Evolutionary conservation across 2,888 invertebrate species (phyloP), one percentile per base, ranked within the genome.

Genomic region (Chalcosyrphus nemorum): DNA sequence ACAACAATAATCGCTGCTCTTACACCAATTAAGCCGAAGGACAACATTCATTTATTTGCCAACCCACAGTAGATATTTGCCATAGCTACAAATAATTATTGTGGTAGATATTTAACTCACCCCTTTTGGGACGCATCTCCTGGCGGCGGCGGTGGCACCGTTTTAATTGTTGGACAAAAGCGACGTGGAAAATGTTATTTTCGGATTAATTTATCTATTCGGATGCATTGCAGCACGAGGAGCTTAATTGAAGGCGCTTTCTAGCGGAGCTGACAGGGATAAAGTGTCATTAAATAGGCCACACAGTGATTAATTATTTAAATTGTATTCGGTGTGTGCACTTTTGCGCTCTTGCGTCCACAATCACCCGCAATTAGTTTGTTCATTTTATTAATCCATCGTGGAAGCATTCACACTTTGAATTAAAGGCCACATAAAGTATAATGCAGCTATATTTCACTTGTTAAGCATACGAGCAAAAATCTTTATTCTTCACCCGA

Each of bases 121-220:
- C 24, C 35, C 68, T 75, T 68, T 38, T 41, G 27, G 50, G 38
- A 29, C 4, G 7, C 35, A 32, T 11, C 27, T 54, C 21, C 47
- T 29, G 17, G 45, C 15, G 41, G 27, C 32, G 19, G 17, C 15
- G 41, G 27, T 41, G 19, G 17, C 15, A 35, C 52, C 24, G n/a
- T 59, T 76, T 81, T 71, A 71, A 65, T 76, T 71, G 81, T 71
- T 59, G 15, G 35, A 17, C 32, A 71, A 74, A 68, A 66, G 68
- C 61, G 29, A 47, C 61, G 66, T 54, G 74, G 52, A 76, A 81
- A 76, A 65, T 71, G 21, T 59, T 71, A 65, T 71, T 52, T 71
- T 65, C 50, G 52, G 65, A 71, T 76, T 70, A 81, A 76, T 76
- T 76, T 77, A 77, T 77, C 50, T 59, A 61, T 71, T 57, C 27